These are phyloP conservation scores for Pempheris klunzingeri DNA, from an alignment of 2,797 vertebrate genomes.

Conservation along the genomic window DNA sequence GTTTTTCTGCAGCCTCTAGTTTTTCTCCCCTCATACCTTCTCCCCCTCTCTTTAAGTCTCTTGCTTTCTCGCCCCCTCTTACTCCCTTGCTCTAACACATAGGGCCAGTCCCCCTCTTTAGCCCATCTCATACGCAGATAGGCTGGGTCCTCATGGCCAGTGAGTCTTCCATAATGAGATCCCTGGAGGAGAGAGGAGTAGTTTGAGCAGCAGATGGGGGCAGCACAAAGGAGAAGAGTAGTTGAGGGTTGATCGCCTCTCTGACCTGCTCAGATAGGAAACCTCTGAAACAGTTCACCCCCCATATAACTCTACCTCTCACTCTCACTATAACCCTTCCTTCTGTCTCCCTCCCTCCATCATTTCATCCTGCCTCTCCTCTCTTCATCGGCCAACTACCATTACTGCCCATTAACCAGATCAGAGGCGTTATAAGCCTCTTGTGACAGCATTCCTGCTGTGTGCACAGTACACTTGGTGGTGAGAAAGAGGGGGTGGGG, in stretches of 20 bases:
- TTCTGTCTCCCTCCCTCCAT: slow-evolving; percentile 3
- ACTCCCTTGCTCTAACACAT: slow-evolving; percentile 20
- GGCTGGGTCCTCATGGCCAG: slow-evolving; percentile 54
- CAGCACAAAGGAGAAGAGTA: slow-evolving; percentile 32
- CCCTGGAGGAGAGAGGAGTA: slow-evolving; percentile 71
- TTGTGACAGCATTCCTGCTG: slow-evolving; percentile 57
- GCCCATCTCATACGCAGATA: slow-evolving; percentile 44
- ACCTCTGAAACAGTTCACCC: slow-evolving; percentile 29
- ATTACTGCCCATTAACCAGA: slow-evolving; percentile 77
- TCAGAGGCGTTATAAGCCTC: slow-evolving; percentile 67
- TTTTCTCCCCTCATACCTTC: slow-evolving; percentile 21
- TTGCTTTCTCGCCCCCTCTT: background rate
- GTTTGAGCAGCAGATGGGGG: slow-evolving; percentile 43
- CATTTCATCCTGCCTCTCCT: slow-evolving; percentile 9
- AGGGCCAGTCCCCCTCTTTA: slow-evolving; percentile 52
- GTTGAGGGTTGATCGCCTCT: slow-evolving; percentile 48
- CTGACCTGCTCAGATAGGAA: slow-evolving; percentile 55
- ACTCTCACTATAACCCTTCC: background rate
- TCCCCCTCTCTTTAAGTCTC: slow-evolving; percentile 13
- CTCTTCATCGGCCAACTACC: slow-evolving; percentile 57
- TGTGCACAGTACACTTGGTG: slow-evolving; percentile 38
- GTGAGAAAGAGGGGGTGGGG: slow-evolving; percentile 30
- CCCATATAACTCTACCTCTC: slow-evolving; percentile 5
- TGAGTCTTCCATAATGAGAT: slow-evolving; percentile 78
- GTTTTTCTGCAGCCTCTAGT: slow-evolving; percentile 25